Base-by-base conservation (phyloP, 2,113 vertebrate species). In the Rhineura floridana region DNA sequence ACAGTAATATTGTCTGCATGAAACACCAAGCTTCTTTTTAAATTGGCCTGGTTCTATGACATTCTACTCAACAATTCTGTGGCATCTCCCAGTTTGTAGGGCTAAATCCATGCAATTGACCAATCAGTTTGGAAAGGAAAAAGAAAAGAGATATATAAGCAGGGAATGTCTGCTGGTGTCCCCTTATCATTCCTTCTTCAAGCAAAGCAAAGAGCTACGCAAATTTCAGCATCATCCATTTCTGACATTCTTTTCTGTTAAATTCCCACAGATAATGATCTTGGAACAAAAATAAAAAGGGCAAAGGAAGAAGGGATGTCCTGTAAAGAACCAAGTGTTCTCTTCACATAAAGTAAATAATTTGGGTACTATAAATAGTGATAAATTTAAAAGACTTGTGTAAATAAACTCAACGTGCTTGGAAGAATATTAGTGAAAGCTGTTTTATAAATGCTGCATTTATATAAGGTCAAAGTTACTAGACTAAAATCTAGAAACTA, bases 291-390 rank as follows among this genome's bases (percentile, higher is more conserved):
- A 89, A 91, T 85, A 83, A 82, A 82, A 65, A 77, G 55, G 70
- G 63, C 70, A 82, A 86, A 90, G 79, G 79, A 83, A 94, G 77
- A 93, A 90, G 83, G 82, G 89, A 87, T 88, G 90, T 65, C 39
- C 42, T 87, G 80, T 86, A 52, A 94, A 86, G 88, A 86, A 91
- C 39, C 84, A 90, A 85, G 2, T 2, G 83, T 94, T 62, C 70
- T 85, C 83, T 93, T 93, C 89, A 81, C 62, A 79, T 84, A 88
- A 46, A 85, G 88, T 93, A 93, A 95, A 94, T 94, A 94, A 90
- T 94, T 89, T 87, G 0, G 4, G n/a, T 6, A 28, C 85, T 94
- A 95, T 90, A 94, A 94, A 95, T 93, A 96, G 91, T 92, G 87
- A 36, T 91, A 83, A 89, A 50, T 94, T 95, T 87, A 73, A 93